A percentile compares a stretch with the other conserved stretches of the same genome.
These are phyloP conservation scores for Oophaga sylvatica DNA, from an alignment of 2,797 vertebrate species.

Conservation along the genomic window DNA sequence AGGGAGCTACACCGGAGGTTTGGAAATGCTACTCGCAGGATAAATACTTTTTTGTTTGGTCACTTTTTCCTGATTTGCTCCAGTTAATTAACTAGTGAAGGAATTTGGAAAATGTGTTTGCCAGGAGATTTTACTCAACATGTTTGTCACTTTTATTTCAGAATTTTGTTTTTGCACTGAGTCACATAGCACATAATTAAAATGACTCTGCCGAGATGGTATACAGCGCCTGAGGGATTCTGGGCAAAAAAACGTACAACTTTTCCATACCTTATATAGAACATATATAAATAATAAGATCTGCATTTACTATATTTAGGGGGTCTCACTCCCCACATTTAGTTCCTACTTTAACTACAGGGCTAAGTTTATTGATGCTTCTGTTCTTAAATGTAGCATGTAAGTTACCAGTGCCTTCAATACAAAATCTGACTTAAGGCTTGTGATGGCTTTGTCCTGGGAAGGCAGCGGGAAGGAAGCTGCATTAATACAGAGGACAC, in stretches of 20 bases:
- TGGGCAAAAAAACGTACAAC: background rate
- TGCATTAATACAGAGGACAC: slow-evolving; percentile 20
- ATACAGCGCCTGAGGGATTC: background rate
- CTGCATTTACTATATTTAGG: too few species aligned
- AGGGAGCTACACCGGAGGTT: slow-evolving; percentile 25
- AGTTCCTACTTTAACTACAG: background rate
- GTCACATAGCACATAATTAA: slow-evolving; percentile 23
- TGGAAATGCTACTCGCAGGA: slow-evolving; percentile 13
- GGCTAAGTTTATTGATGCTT: background rate
- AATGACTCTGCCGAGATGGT: background rate
- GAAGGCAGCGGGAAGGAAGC: slow-evolving; percentile 34
- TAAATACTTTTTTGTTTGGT: slow-evolving; percentile 17
- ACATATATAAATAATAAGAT: background rate
- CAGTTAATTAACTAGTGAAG: slow-evolving; percentile 25
- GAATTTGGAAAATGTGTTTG: slow-evolving; percentile 50
- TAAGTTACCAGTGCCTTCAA: background rate
- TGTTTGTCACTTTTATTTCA: slow-evolving; percentile 21
- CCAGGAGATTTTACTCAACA: slow-evolving; percentile 6
- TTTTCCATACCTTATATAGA: background rate
- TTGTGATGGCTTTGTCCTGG: slow-evolving; percentile 38
- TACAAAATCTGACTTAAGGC: slow-evolving; percentile 11
- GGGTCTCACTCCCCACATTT: background rate
- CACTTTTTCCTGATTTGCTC: slow-evolving; percentile 15
- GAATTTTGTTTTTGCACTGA: background rate
- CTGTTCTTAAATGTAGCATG: background rate